Percentiles rank a stretch among this genome's conserved stretches.
These are phyloP conservation scores for Pseudomyrmex sp. DNA, from an alignment of 1,140 invertebrate genomes.

Conservation along the genomic window DNA sequence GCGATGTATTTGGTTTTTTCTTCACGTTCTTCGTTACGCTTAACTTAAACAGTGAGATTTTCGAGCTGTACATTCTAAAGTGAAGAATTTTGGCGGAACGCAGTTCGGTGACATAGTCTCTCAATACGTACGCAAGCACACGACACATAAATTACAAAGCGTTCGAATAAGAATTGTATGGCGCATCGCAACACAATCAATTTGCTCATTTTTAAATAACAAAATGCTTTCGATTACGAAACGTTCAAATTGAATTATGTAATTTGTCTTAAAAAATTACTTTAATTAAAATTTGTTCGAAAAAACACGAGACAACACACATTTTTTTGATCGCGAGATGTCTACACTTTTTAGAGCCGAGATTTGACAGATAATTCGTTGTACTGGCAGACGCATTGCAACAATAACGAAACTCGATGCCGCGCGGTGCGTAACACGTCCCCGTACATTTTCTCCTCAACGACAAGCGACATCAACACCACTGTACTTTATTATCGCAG, in stretches of 20 bases:
- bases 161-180: too few relatives aligned
- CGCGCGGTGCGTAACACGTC: conserved; percentile 13
- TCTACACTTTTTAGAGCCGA: neutral
- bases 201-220: too few relatives aligned
- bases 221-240: too few relatives aligned
- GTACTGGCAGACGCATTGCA: conserved; percentile 12
- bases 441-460: conserved; percentile 40
- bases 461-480: conserved; percentile 53
- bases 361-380: conserved; percentile 23
- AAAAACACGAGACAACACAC: neutral
- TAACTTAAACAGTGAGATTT: neutral
- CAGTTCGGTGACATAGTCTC: too few relatives aligned
- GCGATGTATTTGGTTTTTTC: neutral
- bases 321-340: neutral
- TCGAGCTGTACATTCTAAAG: neutral
- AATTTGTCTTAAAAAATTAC: too few relatives aligned
- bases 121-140: too few relatives aligned
- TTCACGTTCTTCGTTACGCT: neutral
- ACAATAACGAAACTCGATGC: conserved; percentile 33
- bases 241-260: too few relatives aligned
- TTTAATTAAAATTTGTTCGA: conserved; percentile 18
- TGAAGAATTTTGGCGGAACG: neutral
- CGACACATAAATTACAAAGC: too few relatives aligned
- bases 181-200: too few relatives aligned
- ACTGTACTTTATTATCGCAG: conserved; percentile 65